Conservation (phyloP, 2,888 invertebrate genomes). For the Agriopis leucophaearia region DNA sequence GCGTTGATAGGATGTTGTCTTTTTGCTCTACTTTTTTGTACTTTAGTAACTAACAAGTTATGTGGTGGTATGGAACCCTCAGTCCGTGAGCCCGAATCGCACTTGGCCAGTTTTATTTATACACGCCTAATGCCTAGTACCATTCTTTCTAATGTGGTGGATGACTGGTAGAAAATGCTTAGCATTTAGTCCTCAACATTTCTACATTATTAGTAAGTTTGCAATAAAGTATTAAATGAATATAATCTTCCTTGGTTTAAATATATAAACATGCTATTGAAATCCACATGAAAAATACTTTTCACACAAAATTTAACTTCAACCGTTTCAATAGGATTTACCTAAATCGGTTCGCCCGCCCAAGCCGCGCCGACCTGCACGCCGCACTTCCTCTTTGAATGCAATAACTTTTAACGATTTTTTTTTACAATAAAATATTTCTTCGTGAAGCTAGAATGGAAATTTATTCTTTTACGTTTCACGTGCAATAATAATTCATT, state of each 20-base stretch:
- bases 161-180: no score
- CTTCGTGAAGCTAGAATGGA: not conserved
- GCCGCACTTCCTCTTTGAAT: conserved; percentile 3
- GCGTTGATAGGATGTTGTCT: no score
- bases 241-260: not conserved
- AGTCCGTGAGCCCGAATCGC: no score
- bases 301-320: conserved; percentile 5
- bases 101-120: no score
- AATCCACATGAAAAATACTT: conserved; percentile 5
- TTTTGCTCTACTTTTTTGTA: no score
- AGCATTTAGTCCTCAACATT: no score
- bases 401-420: conserved; percentile 1
- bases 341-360: conserved; percentile 12
- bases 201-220: no score
- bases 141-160: no score
- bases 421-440: conserved; percentile 21
- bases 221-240: not conserved
- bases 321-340: conserved; percentile 16
- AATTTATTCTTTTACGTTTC: conserved; percentile 17
- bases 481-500: conserved; percentile 17
- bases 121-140: no score
- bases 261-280: not conserved
- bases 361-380: not conserved
- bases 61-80: no score
- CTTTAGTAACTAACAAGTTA: no score